Conservation (phyloP, 2,113 vertebrate species). For the Leucopsar rothschildi region DNA sequence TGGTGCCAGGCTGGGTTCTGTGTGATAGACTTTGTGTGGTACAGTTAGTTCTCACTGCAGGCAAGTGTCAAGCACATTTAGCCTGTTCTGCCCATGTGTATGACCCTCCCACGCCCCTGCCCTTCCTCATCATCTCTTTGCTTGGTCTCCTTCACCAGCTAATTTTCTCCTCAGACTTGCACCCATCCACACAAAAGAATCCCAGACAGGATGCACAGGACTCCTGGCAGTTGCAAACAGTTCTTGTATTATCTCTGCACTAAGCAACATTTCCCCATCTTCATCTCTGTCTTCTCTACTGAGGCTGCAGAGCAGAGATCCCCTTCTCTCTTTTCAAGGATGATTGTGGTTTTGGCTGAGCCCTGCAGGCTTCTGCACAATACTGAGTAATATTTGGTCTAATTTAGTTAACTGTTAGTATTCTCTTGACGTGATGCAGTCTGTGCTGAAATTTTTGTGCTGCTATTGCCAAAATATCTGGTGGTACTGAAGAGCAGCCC, state of each 20-base stretch:
- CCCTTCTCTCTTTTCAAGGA: background rate
- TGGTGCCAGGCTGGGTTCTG: background rate
- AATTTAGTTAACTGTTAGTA: background rate
- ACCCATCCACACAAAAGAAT: background rate
- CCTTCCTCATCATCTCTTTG: background rate
- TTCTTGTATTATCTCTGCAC: background rate
- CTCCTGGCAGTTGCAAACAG: background rate
- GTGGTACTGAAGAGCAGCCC: background rate
- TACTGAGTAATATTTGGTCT: background rate
- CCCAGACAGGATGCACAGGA: background rate
- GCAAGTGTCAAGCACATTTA: background rate
- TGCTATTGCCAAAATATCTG: background rate
- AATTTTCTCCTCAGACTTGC: background rate
- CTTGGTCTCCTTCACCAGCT: background rate
- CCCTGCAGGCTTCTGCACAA: background rate
- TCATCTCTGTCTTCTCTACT: background rate
- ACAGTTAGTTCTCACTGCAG: background rate
- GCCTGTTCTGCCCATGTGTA: background rate
- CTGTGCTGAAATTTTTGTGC: background rate
- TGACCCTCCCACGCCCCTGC: background rate
- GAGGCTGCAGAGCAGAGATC: background rate
- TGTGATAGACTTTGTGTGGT: background rate
- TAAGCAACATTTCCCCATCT: background rate
- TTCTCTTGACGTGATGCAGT: background rate
- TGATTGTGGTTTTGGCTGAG: background rate